Percentiles rank a stretch among this genome's conserved stretches.
phyloP scores from a whole-genome alignment of 2,113 vertebrate species.

The Scomber colias region DNA sequence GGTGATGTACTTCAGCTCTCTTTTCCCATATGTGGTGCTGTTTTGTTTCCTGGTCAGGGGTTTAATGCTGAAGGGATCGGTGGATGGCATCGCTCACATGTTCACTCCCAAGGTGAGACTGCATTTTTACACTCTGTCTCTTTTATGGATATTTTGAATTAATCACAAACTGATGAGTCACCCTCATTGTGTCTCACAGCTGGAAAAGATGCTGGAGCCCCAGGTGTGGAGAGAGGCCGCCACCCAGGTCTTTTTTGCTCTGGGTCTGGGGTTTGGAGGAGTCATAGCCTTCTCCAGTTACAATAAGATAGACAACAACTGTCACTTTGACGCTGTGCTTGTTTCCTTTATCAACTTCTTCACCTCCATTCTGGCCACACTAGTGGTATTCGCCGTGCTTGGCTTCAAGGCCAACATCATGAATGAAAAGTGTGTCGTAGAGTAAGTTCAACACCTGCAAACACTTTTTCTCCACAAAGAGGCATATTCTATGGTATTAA shows the following conservation, averaged over 20 bases:
- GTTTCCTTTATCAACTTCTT: slow-evolving; percentile 98
- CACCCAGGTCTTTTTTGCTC: slow-evolving; percentile 97
- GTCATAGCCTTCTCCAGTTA: slow-evolving; percentile 99
- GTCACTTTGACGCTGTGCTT: slow-evolving; percentile 96
- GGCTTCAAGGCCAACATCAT: slow-evolving; percentile 99
- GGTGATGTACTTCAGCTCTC: slow-evolving; percentile 99
- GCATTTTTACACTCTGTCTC: background rate
- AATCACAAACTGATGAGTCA: background rate
- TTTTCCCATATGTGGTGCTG: slow-evolving; percentile 97
- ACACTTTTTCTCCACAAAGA: background rate
- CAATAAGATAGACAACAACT: slow-evolving; percentile 99
- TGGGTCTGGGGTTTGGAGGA: slow-evolving; percentile 96
- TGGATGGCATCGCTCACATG: slow-evolving; percentile 99
- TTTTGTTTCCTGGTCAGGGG: slow-evolving; percentile 96
- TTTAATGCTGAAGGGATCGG: slow-evolving; percentile 92
- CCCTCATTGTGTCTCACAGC: slow-evolving; percentile 73
- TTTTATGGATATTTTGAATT: background rate
- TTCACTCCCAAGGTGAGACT: slow-evolving; percentile 95
- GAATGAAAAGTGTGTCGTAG: slow-evolving; percentile 97
- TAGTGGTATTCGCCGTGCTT: slow-evolving; percentile 98
- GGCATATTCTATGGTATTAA: background rate
- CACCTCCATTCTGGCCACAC: slow-evolving; percentile 95
- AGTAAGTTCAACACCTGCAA: slow-evolving; percentile 86
- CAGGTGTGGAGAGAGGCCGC: slow-evolving; percentile 98
- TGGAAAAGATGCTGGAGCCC: slow-evolving; percentile 98